phyloP scores from a whole-genome alignment of 2,888 invertebrate genomes.

The Chydorus sphaericus region DNA sequence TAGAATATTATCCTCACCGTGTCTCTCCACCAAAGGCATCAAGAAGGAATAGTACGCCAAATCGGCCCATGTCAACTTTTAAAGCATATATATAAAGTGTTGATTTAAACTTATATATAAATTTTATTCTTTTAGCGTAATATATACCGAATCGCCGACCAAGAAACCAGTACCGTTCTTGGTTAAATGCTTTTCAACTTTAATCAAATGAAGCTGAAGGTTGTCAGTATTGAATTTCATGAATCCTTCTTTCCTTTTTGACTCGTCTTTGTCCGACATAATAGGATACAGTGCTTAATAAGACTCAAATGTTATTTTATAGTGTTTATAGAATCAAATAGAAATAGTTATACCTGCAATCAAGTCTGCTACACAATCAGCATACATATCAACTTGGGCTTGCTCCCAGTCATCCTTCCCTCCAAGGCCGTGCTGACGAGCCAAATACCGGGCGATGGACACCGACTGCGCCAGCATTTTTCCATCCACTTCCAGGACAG shows the following conservation, averaged over 20 bases:
- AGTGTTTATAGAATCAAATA: background rate
- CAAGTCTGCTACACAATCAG: slow-evolving; percentile 39
- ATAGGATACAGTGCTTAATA: too few relatives aligned
- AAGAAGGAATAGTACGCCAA: slow-evolving; percentile 37
- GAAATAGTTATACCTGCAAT: slow-evolving; percentile 38
- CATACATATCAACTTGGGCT: slow-evolving; percentile 39
- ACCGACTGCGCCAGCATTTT: slow-evolving; percentile 37
- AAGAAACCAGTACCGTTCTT: slow-evolving; percentile 37
- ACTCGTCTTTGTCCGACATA: background rate
- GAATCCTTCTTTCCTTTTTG: background rate
- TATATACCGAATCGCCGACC: slow-evolving; percentile 40
- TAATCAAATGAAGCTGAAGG: slow-evolving; percentile 39
- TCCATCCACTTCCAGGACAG: slow-evolving; percentile 42
- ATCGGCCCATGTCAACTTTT: slow-evolving; percentile 44
- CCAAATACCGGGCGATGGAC: slow-evolving; percentile 41
- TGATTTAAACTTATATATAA: too few relatives aligned
- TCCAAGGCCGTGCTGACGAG: slow-evolving; percentile 35
- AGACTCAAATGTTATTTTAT: too few relatives aligned
- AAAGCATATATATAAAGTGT: slow-evolving; percentile 6
- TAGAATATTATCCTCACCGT: slow-evolving; percentile 38
- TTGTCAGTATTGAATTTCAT: slow-evolving; percentile 34
- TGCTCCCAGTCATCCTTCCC: slow-evolving; percentile 41
- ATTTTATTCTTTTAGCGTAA: too few relatives aligned
- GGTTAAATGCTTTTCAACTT: slow-evolving; percentile 38
- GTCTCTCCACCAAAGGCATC: slow-evolving; percentile 37